A percentile compares a stretch with the other conserved stretches of the same genome.
Evolutionary conservation across 2,888 invertebrate species (phyloP).

Genomic region (Drosophila paracracens): DNA sequence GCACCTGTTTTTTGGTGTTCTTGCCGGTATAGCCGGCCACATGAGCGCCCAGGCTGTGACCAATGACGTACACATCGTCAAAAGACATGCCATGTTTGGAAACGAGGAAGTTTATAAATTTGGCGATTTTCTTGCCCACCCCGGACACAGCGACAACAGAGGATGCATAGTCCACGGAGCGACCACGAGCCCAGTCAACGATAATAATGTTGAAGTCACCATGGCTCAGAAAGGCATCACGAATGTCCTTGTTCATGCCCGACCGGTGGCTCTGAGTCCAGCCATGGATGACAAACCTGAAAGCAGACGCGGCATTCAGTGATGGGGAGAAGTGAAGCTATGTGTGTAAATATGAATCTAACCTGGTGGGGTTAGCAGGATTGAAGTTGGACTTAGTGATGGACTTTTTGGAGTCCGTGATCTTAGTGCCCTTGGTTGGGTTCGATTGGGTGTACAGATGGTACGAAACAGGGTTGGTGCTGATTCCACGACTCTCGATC

Average conservation of each 20-base stretch:
- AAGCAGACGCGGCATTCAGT: not conserved
- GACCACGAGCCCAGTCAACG: slow-evolving; percentile 87
- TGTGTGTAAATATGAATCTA: not conserved
- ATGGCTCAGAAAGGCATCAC: slow-evolving; percentile 86
- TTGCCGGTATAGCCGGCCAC: slow-evolving; percentile 88
- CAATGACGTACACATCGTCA: slow-evolving; percentile 86
- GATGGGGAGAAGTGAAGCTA: too few species aligned
- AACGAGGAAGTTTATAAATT: slow-evolving; percentile 84
- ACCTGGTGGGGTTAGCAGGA: slow-evolving; percentile 61
- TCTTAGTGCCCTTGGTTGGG: slow-evolving; percentile 59
- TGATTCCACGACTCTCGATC: slow-evolving; percentile 42
- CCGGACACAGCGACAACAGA: slow-evolving; percentile 85
- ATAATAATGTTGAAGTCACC: slow-evolving; percentile 87
- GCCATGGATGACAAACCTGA: slow-evolving; percentile 86
- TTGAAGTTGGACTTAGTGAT: slow-evolving; percentile 64
- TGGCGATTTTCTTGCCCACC: slow-evolving; percentile 78
- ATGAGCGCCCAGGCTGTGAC: slow-evolving; percentile 88
- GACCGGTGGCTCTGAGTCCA: slow-evolving; percentile 87
- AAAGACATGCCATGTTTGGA: slow-evolving; percentile 85
- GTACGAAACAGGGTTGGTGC: slow-evolving; percentile 58
- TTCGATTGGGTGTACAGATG: slow-evolving; percentile 74
- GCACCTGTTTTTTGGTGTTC: slow-evolving; percentile 86
- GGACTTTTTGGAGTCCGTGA: slow-evolving; percentile 52
- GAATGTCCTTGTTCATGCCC: slow-evolving; percentile 70
- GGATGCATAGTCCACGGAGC: slow-evolving; percentile 86